Conservation (phyloP, 2,888 invertebrate species). For the Steinernema scapterisci region DNA sequence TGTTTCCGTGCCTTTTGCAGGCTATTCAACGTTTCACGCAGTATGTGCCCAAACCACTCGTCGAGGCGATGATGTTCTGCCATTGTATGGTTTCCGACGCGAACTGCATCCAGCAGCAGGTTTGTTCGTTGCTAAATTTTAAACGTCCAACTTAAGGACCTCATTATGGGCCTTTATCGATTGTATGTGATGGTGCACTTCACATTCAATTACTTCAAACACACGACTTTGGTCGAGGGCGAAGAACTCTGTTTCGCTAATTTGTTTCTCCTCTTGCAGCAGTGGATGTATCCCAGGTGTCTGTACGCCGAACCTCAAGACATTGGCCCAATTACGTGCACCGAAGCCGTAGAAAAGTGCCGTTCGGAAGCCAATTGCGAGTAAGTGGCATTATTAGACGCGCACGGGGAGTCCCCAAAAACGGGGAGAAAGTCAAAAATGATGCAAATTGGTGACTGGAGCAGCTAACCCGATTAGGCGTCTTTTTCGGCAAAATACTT, state of each 20-base stretch:
- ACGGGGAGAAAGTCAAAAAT: not conserved
- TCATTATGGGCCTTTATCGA: slow-evolving; percentile 33
- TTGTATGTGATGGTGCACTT: slow-evolving; percentile 31
- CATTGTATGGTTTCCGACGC: slow-evolving; percentile 56
- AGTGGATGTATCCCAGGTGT: slow-evolving; percentile 60
- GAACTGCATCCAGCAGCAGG: slow-evolving; percentile 55
- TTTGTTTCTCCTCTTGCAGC: slow-evolving; percentile 45
- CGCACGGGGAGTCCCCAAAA: not conserved
- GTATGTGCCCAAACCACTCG: slow-evolving; percentile 54
- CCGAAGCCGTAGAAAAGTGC: slow-evolving; percentile 50
- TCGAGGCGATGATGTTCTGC: slow-evolving; percentile 62
- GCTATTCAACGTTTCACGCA: slow-evolving; percentile 59
- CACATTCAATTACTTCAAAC: slow-evolving; percentile 33
- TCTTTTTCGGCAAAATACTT: too few relatives aligned
- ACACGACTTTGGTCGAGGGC: slow-evolving; percentile 24
- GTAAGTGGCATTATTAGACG: slow-evolving; percentile 38
- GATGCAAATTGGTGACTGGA: not conserved
- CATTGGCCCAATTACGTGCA: slow-evolving; percentile 45
- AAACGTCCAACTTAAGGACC: slow-evolving; percentile 28
- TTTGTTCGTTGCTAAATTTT: slow-evolving; percentile 35
- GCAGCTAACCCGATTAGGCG: too few relatives aligned
- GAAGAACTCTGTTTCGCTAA: slow-evolving; percentile 30
- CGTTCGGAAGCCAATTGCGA: slow-evolving; percentile 51
- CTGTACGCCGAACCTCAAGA: slow-evolving; percentile 47
- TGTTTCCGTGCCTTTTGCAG: slow-evolving; percentile 41